A percentile compares a stretch with the other conserved stretches of the same genome.
phyloP scores from a whole-genome alignment of 92 coral and sea anemone species.

The Porites evermanni region DNA sequence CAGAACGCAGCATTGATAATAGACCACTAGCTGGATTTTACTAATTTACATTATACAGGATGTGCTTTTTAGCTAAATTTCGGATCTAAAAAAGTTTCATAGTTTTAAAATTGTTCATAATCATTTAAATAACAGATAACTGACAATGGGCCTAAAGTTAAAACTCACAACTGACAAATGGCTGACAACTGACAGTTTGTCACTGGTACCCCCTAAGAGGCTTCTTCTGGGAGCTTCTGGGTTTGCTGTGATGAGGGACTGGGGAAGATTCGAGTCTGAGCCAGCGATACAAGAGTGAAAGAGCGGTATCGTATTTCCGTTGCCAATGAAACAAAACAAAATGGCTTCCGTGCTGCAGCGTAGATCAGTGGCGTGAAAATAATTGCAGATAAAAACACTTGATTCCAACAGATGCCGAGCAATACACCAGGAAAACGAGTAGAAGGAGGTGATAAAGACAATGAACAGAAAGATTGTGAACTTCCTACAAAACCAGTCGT shows the following conservation, averaged over 20 bases:
- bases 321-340: conserved; percentile 47
- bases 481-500: conserved; percentile 11
- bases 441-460: conserved; percentile 2
- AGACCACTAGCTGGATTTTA: too few relatives aligned
- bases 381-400: background rate
- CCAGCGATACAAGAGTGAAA: conserved; percentile 21
- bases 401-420: conserved; percentile 21
- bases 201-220: too few relatives aligned
- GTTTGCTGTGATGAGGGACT: background rate
- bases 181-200: too few relatives aligned
- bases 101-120: too few relatives aligned
- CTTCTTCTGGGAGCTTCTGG: too few relatives aligned
- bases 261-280: conserved; percentile 8
- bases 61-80: too few relatives aligned
- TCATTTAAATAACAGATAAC: too few relatives aligned
- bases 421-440: conserved; percentile 13
- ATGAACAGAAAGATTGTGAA: background rate
- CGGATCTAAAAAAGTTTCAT: too few relatives aligned
- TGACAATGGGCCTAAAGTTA: too few relatives aligned
- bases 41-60: too few relatives aligned
- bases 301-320: conserved; percentile 12
- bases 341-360: conserved; percentile 13
- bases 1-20: too few relatives aligned
- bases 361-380: background rate
- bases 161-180: too few relatives aligned